phyloP scores from a whole-genome alignment of 2,113 vertebrate genomes.

The Apteryx owenii region DNA sequence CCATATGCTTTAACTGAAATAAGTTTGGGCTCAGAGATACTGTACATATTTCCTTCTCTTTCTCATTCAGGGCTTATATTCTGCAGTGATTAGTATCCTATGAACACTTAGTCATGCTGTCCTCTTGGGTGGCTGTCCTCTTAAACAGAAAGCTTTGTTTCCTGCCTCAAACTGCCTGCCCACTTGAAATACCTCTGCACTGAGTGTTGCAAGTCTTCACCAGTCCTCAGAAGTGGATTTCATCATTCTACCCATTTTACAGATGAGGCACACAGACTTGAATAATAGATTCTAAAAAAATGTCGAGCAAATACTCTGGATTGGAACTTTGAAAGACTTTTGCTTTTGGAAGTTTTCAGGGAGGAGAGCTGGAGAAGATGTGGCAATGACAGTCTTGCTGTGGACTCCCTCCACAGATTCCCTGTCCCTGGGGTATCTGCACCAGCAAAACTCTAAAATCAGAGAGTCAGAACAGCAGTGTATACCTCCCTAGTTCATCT shows the following conservation, averaged over 20 bases:
- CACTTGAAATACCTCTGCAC: background rate
- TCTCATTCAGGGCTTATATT: background rate
- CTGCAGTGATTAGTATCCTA: background rate
- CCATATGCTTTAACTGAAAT: too few relatives aligned
- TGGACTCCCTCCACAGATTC: background rate
- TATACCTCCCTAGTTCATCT: background rate
- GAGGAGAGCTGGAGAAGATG: too few relatives aligned
- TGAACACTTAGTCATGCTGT: background rate
- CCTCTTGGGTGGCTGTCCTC: background rate
- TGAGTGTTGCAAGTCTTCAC: background rate
- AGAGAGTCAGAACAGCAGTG: background rate
- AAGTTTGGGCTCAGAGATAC: too few relatives aligned
- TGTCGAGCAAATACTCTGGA: background rate
- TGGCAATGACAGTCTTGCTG: too few relatives aligned
- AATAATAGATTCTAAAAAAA: background rate
- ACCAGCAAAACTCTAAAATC: background rate
- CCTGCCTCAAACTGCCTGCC: background rate
- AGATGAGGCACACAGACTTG: background rate
- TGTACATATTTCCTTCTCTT: too few relatives aligned
- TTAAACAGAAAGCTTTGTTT: background rate
- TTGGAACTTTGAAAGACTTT: background rate
- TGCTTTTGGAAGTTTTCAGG: background rate
- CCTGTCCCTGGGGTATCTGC: background rate
- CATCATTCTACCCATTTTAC: background rate
- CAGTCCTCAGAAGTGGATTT: background rate